These are phyloP conservation scores for Aegypius monachus DNA, from an alignment of 2,113 vertebrate genomes.

Conservation along the genomic window DNA sequence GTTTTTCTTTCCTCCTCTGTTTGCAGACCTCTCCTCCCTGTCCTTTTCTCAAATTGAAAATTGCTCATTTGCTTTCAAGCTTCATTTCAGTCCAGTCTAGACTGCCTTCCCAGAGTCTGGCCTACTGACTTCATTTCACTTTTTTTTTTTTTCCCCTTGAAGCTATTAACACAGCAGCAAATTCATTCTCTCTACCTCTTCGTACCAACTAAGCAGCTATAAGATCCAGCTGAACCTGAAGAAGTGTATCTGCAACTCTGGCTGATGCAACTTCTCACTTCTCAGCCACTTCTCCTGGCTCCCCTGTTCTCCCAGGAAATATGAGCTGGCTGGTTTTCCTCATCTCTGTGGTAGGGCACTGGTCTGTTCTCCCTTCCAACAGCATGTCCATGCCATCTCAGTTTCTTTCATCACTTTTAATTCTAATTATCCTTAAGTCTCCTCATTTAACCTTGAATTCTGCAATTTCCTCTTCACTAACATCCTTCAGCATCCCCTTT, in stretches of 20 bases:
- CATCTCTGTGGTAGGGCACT: background rate
- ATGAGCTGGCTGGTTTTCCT: background rate
- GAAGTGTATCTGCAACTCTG: background rate
- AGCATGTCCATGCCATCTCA: background rate
- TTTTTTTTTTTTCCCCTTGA: background rate
- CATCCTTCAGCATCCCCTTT: background rate
- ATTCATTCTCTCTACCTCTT: background rate
- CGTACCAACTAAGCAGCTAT: background rate
- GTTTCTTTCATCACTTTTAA: background rate
- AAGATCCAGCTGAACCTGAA: background rate
- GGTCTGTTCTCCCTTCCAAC: background rate
- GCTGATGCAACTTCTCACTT: background rate
- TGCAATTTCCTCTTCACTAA: background rate
- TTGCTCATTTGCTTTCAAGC: slow-evolving; percentile 31
- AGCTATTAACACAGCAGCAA: background rate
- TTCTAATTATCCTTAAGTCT: background rate
- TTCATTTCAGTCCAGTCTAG: background rate
- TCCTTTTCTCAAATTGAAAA: background rate
- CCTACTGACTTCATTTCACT: background rate
- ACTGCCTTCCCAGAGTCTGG: background rate
- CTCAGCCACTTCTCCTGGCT: background rate
- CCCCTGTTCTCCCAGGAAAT: background rate
- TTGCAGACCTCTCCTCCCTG: background rate
- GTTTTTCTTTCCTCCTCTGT: background rate
- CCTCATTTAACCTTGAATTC: background rate